Base-by-base conservation (phyloP, 2,888 invertebrate species). In the Netelia virgata region DNA sequence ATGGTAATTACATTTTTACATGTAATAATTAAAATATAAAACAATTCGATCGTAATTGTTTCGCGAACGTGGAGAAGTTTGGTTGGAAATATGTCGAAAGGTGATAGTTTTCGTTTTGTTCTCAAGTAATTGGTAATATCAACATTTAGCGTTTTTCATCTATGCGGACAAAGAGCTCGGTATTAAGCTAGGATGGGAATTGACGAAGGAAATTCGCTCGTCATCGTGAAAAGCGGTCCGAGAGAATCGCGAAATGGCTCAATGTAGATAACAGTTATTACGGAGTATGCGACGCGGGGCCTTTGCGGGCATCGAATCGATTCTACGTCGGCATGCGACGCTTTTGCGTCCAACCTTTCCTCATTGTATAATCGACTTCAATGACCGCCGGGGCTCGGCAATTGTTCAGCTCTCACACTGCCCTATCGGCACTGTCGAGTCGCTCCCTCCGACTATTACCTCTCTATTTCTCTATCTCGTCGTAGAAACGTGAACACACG, bases 311-410 rank as follows among this genome's bases (percentile, higher is more conserved):
- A 66, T 82, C 63, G 69, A 72, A 83, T 66, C 77, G 76, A 76
- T 73, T 73, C 53, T 36, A 41, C 41, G 41, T 43, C 63, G 43
- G 66, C 23, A 36, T 55, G 63, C 68, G 63, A 76, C 53, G 76
- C 72, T 74, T 83, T 80, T 50, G 80, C 80, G 55, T 76, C 43
- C 72, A 80, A 83, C 59, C 79, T 76, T 78, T 84, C 20, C 76
- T 81, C 68, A 61, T 76, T 80, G 72, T 76, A 76, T 76, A 84
- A 84, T 84, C 63, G 77, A 28, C 80, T 81, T 77, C 63, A 73
- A 77, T 81, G 81, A 84, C 69, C 63, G 76, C 69, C 47, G 57
- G 72, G 68, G 47, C 68, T 50, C 47, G 68, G 69, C 66, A 81
- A 84, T 81, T 84, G 84, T 84, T 80, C 43, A 80, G 72, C 68